These are phyloP conservation scores for Allolobophora icterica DNA, from an alignment of 2,888 invertebrate species.

Conservation along the genomic window DNA sequence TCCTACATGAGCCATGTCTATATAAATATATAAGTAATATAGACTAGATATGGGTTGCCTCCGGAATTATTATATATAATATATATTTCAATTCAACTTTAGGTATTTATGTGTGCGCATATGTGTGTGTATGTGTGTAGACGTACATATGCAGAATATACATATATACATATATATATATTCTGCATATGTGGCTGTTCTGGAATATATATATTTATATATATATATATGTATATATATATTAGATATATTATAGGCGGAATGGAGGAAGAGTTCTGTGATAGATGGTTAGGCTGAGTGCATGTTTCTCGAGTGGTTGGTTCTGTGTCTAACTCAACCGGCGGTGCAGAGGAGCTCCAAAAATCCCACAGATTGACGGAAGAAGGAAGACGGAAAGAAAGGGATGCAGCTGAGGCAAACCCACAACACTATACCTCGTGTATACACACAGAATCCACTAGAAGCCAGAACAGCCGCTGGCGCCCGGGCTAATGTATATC, in stretches of 20 bases:
- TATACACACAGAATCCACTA: neutral
- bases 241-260: neutral
- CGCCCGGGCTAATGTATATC: neutral
- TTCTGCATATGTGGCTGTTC: no score
- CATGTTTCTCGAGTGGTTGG: neutral
- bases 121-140: neutral
- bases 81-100: no score
- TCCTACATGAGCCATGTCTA: no score
- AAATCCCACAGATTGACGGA: neutral
- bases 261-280: neutral
- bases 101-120: neutral
- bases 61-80: no score
- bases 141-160: neutral
- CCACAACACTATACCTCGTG: neutral
- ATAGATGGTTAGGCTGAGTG: slow-evolving; percentile 10
- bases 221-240: neutral
- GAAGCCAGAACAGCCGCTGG: slow-evolving; percentile 2
- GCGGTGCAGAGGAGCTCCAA: neutral
- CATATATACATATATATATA: neutral
- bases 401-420: neutral
- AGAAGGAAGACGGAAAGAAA: neutral
- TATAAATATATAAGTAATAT: no score
- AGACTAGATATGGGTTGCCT: no score
- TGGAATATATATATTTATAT: no score
- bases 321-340: neutral